Evolutionary conservation across 1,140 invertebrate genomes (phyloP).

Genomic region (Antheraea pernyi): DNA sequence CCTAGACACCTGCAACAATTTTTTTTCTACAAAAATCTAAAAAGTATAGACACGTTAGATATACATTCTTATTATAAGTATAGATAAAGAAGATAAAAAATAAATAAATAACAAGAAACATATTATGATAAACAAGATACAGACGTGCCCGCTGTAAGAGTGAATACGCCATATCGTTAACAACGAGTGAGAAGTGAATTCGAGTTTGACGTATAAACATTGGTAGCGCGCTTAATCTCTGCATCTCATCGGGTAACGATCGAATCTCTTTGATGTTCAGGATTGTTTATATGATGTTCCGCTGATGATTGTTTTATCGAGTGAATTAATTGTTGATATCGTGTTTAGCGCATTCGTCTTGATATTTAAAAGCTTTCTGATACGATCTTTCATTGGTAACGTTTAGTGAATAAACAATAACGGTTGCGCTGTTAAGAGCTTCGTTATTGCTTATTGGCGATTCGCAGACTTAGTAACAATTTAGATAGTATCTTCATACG

Average conservation of each 20-base stretch:
- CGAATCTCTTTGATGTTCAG: slow-evolving; percentile 24
- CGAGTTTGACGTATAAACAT: background rate
- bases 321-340: slow-evolving; percentile 27
- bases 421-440: background rate
- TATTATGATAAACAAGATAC: too few species aligned
- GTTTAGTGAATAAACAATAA: background rate
- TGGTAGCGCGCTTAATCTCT: background rate
- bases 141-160: too few species aligned
- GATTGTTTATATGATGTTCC: slow-evolving; percentile 20
- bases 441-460: background rate
- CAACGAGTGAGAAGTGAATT: background rate
- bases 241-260: slow-evolving; percentile 17
- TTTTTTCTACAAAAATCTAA: too few species aligned
- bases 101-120: too few species aligned
- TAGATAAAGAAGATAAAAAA: too few species aligned
- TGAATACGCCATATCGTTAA: background rate
- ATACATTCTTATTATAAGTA: too few species aligned
- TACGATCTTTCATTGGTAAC: background rate
- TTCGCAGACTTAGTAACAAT: too few species aligned
- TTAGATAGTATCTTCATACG: too few species aligned
- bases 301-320: slow-evolving; percentile 12
- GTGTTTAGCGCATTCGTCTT: slow-evolving; percentile 18
- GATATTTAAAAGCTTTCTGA: slow-evolving; percentile 9
- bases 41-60: too few species aligned
- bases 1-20: too few species aligned